These are phyloP conservation scores for Malurus leucopterus DNA, from an alignment of 2,797 vertebrate species.

Conservation along the genomic window DNA sequence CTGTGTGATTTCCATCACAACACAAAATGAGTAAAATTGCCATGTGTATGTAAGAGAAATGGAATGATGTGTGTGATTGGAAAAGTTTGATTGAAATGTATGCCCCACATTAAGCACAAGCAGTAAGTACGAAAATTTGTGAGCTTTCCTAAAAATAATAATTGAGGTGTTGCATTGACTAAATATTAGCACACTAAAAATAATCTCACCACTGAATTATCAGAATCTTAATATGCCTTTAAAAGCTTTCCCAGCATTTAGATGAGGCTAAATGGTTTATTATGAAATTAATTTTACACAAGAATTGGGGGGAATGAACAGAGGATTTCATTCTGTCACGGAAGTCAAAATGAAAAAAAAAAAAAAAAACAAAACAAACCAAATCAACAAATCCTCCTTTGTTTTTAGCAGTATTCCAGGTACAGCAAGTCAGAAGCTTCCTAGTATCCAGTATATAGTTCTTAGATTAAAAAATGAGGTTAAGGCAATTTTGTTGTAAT, in stretches of 20 bases:
- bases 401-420: neutral
- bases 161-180: neutral
- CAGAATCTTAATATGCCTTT: neutral
- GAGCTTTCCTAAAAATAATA: neutral
- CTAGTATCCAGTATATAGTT: neutral
- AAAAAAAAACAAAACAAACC: neutral
- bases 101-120: neutral
- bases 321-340: neutral
- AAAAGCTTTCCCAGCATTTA: neutral
- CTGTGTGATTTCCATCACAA: neutral
- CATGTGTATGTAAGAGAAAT: neutral
- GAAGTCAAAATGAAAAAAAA: neutral
- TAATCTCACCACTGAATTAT: neutral
- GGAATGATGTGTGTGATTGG: neutral
- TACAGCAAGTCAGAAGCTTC: neutral
- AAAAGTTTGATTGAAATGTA: neutral
- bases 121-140: neutral
- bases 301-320: fast-evolving
- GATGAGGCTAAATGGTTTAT: neutral
- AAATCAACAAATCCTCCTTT: fast-evolving
- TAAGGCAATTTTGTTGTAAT: neutral
- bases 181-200: neutral
- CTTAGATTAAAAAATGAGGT: neutral
- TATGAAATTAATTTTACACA: neutral
- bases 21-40: neutral